Conservation (phyloP, 2,113 vertebrate genomes). For the Callipepla squamata region DNA sequence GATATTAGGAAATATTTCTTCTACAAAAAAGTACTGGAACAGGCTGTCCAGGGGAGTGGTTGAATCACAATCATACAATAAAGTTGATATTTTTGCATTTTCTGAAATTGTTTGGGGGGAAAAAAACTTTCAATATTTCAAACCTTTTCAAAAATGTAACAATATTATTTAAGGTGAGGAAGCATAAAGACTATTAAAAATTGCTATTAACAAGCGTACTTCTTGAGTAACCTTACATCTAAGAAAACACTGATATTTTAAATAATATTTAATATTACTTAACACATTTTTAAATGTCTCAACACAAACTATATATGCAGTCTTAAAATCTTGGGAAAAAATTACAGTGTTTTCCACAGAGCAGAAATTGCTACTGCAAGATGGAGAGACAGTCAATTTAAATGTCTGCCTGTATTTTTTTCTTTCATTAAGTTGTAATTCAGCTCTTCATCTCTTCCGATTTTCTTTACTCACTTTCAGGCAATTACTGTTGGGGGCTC, state of each 20-base stretch:
- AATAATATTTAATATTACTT: constrained; percentile 32
- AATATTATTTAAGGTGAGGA: accelerated
- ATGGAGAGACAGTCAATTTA: constrained; percentile 72
- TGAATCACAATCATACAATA: too few species aligned
- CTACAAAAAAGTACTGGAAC: too few species aligned
- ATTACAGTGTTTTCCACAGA: constrained; percentile 50
- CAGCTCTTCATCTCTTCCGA: constrained; percentile 77
- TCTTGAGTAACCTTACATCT: neutral
- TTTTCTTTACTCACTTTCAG: constrained; percentile 80
- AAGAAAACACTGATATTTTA: neutral
- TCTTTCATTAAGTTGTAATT: constrained; percentile 83
- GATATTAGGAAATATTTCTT: too few species aligned
- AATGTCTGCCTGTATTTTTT: constrained; percentile 71
- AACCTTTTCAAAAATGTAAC: neutral
- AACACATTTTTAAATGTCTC: constrained; percentile 37
- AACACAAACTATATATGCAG: constrained; percentile 57
- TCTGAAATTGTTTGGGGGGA: neutral
- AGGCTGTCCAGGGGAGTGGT: too few species aligned
- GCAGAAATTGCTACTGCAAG: constrained; percentile 21
- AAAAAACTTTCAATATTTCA: neutral
- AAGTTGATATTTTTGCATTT: neutral
- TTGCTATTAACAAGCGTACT: neutral
- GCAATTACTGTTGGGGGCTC: constrained; percentile 80
- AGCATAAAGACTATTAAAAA: neutral
- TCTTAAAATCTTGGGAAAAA: neutral